Percentiles rank a stretch among this genome's conserved stretches.
Conservation (phyloP, 1,140 invertebrate species). For the Archivesica marissinica region DNA sequence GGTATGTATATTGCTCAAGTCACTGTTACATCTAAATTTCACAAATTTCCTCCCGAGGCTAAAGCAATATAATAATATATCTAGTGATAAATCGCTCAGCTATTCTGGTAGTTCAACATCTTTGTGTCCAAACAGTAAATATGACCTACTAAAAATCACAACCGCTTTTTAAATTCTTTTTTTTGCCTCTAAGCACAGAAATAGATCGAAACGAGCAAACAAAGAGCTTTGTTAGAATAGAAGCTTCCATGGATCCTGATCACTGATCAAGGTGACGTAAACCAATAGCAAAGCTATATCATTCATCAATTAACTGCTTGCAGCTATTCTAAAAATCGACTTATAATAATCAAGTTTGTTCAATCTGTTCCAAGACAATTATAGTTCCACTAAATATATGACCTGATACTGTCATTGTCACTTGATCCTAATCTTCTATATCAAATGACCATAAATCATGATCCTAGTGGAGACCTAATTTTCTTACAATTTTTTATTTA, state of each 20-base stretch:
- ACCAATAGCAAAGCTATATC: not conserved
- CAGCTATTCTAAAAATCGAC: not conserved
- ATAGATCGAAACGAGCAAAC: not conserved
- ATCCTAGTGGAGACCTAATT: no score
- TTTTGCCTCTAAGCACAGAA: constrained; percentile 1
- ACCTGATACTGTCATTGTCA: no score
- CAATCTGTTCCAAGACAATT: no score
- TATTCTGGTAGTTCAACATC: constrained; percentile 12
- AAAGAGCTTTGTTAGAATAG: constrained; percentile 4
- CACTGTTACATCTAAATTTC: constrained; percentile 5
- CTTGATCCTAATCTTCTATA: no score
- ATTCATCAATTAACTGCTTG: not conserved
- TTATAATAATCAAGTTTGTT: not conserved
- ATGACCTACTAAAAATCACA: not conserved
- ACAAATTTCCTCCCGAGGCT: not conserved
- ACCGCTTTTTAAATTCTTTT: not conserved
- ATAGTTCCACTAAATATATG: no score
- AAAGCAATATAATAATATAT: not conserved
- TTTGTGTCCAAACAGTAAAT: not conserved
- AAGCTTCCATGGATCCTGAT: no score
- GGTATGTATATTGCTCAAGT: not conserved
- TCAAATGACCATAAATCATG: no score
- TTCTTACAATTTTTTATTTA: no score
- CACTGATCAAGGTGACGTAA: not conserved
- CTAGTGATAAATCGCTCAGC: not conserved